These are phyloP conservation scores for Gandaritis pyraliata DNA, from an alignment of 2,888 invertebrate genomes.

Conservation along the genomic window DNA sequence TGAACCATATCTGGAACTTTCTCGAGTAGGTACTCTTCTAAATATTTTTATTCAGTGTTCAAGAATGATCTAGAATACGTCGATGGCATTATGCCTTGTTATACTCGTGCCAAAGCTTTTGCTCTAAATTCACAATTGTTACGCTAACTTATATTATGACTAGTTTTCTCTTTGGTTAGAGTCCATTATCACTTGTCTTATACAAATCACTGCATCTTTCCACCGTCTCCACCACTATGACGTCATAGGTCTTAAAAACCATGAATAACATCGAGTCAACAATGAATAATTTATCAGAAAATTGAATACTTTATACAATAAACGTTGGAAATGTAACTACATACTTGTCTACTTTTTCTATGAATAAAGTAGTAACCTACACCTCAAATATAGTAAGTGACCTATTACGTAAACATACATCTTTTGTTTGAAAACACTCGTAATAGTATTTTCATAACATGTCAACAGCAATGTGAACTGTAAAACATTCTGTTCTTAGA, in stretches of 20 bases:
- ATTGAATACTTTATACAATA: conserved; percentile 2
- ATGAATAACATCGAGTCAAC: conserved; percentile 24
- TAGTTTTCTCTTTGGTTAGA: conserved; percentile 41
- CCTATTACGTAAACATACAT: not conserved
- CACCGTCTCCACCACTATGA: conserved; percentile 32
- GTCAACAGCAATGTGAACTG: not conserved
- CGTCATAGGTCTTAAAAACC: conserved; percentile 12
- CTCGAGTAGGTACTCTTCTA: not conserved
- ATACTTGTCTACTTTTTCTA: not conserved
- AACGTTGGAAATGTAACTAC: conserved; percentile 15
- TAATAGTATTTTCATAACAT: conserved; percentile 1
- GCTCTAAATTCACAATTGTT: conserved; percentile 25
- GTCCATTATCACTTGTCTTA: conserved; percentile 36
- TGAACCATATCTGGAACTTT: conserved; percentile 6
- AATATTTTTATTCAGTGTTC: too few relatives aligned
- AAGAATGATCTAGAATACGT: not conserved
- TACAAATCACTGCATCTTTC: conserved; percentile 10
- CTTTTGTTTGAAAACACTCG: not conserved
- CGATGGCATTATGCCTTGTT: not conserved
- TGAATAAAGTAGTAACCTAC: not conserved
- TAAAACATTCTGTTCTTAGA: not conserved
- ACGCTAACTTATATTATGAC: conserved; percentile 39
- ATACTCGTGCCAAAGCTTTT: conserved; percentile 29
- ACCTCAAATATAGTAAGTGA: not conserved
- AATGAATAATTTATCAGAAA: conserved; percentile 14